These are phyloP conservation scores for Ecdyonurus torrentis DNA, from an alignment of 2,888 invertebrate genomes.

Conservation along the genomic window DNA sequence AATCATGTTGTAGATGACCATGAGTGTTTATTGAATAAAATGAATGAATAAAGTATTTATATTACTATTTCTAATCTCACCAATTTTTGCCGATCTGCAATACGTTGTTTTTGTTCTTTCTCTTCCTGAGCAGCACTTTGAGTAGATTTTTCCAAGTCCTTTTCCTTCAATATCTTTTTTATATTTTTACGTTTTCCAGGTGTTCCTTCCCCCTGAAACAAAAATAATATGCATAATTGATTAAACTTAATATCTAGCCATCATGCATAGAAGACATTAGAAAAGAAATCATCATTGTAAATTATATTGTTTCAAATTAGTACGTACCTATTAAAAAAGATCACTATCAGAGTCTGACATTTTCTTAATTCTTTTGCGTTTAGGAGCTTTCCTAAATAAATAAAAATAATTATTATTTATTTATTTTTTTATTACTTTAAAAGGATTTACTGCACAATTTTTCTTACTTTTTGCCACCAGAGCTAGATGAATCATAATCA, in stretches of 20 bases:
- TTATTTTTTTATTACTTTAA: too few species aligned
- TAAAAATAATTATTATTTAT: too few species aligned
- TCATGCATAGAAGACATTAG: too few species aligned
- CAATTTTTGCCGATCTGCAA: conserved; percentile 70
- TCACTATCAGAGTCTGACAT: too few species aligned
- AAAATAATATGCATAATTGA: not conserved
- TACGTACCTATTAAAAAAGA: too few species aligned
- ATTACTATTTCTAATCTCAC: conserved; percentile 25
- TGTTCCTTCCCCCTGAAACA: not conserved
- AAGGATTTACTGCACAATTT: too few species aligned
- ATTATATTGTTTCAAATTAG: too few species aligned
- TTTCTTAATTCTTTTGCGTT: too few species aligned
- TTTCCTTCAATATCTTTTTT: conserved; percentile 33
- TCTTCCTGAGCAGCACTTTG: conserved; percentile 82
- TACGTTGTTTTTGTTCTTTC: conserved; percentile 71
- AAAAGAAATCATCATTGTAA: too few species aligned
- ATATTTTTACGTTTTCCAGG: conserved; percentile 39
- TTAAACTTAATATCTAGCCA: too few species aligned
- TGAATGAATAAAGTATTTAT: too few species aligned
- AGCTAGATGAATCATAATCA: not conserved
- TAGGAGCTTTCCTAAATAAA: too few species aligned
- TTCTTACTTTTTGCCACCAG: not conserved
- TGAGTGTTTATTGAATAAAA: not conserved
- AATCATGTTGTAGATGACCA: not conserved
- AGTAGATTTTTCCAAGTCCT: conserved; percentile 51